These are phyloP conservation scores for Lasaia peninsularis DNA, from an alignment of 1,140 invertebrate species.

Conservation along the genomic window DNA sequence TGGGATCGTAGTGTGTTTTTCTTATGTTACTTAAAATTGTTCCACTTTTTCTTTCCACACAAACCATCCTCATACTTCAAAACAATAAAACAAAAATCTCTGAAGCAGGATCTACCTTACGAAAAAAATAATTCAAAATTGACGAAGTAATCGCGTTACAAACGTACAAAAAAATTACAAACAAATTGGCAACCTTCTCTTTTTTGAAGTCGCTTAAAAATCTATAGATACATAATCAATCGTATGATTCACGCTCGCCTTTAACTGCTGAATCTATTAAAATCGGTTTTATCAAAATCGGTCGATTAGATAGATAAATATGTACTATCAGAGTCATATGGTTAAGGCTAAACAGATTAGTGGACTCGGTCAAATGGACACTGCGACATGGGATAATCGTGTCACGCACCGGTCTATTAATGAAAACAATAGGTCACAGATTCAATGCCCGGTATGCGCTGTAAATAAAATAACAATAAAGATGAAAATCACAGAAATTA, in stretches of 20 bases:
- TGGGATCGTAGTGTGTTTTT: no score
- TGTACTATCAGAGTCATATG: no score
- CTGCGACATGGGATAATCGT: not conserved
- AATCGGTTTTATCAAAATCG: no score
- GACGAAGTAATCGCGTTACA: not conserved
- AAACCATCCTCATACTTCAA: no score
- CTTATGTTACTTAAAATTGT: no score
- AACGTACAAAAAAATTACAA: not conserved
- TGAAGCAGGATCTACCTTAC: not conserved
- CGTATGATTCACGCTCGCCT: no score
- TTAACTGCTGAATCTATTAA: no score
- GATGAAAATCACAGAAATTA: constrained; percentile 13
- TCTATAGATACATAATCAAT: no score
- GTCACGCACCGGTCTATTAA: constrained; percentile 8
- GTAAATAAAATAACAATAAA: constrained; percentile 13
- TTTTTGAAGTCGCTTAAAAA: no score
- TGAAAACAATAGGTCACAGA: constrained; percentile 6
- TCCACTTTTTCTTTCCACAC: not conserved
- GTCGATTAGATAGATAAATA: no score
- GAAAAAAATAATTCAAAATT: not conserved
- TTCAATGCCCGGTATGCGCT: not conserved
- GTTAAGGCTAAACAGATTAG: not conserved
- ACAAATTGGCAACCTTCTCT: not conserved
- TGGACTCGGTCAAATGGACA: not conserved
- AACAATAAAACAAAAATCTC: not conserved